Evolutionary conservation across 2,888 invertebrate genomes (phyloP).

Genomic region (Platerodrilus igneus): DNA sequence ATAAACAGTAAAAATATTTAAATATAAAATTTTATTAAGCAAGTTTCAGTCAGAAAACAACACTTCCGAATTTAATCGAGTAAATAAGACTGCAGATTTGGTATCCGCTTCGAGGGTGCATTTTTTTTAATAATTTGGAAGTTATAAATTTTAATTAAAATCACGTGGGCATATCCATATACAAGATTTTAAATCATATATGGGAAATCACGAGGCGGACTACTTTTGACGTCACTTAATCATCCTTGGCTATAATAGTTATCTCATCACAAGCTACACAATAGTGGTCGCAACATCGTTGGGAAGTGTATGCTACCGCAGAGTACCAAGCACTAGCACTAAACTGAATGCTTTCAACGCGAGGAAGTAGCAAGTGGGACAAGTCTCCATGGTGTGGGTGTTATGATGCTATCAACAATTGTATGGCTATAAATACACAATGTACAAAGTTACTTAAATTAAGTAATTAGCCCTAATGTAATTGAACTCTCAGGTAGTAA

Average conservation of each 20-base stretch:
- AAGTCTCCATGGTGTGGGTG: conserved; percentile 23
- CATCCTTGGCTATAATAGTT: conserved; percentile 34
- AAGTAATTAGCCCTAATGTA: too few relatives aligned
- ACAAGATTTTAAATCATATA: conserved; percentile 21
- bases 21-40: too few relatives aligned
- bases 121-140: too few relatives aligned
- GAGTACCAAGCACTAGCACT: conserved; percentile 4
- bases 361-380: conserved; percentile 22
- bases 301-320: conserved; percentile 6
- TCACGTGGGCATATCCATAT: conserved; percentile 19
- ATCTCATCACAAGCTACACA: conserved; percentile 28
- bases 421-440: too few relatives aligned
- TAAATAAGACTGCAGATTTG: too few relatives aligned
- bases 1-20: too few relatives aligned
- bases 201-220: conserved; percentile 31
- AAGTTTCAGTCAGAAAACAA: too few relatives aligned
- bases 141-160: conserved; percentile 21
- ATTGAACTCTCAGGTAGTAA: too few relatives aligned
- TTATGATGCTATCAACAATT: too few relatives aligned
- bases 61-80: too few relatives aligned
- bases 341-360: conserved; percentile 6
- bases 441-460: too few relatives aligned
- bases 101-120: too few relatives aligned
- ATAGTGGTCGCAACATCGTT: conserved; percentile 18
- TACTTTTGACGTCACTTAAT: conserved; percentile 31